Base-by-base conservation (phyloP, 2,113 vertebrate genomes). In the Ailuropoda melanoleuca region DNA sequence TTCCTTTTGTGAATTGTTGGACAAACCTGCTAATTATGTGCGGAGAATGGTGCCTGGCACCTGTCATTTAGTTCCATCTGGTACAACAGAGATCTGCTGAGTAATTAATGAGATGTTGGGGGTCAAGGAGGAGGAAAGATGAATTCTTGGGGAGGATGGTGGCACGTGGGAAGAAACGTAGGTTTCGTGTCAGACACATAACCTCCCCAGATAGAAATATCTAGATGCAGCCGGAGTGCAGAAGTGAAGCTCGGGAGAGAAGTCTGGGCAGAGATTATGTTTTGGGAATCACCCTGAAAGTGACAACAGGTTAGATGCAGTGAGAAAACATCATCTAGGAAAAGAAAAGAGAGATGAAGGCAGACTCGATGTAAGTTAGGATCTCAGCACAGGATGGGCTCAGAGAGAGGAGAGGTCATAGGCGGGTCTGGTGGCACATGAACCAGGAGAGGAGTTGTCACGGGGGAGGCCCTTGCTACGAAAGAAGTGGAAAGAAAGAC, bases 391-490 rank as follows among this genome's bases (percentile, higher is more conserved):
- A 88, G 34, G 70, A 50, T 2, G 18, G 43, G 43, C 43, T 43
- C 43, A 34, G 43, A 70, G 78, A 93, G 37, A 78, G 34, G 29
- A 68, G 64, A 88, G 24, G 43, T 53, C 34, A 23, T 11, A 46
- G 12, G 53, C 11, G 39, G 75, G 9, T 64, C 15, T 3, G 4
- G 68, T 39, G 53, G 24, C 31, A 21, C 1, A 2, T 34, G 31
- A 55, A 37, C 17, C n/a, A 13, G 74, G 26, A 55, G 7, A 68
- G 60, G 24, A 37, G 64, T 23, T 8, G 24, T 68, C 56, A 17
- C 53, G 46, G 43, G 34, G 37, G 31, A 58, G 29, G 56, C 26
- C 0, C 4, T 1, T 9, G 31, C 53, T 17, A 29, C 0, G 3
- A 21, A 24, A 87, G 19, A 31, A 91, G n/a, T 1, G 4, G 68